A percentile compares a stretch with the other conserved stretches of the same genome.
phyloP scores from a whole-genome alignment of 2,797 vertebrate genomes.

The Hozukius guyotensis region DNA sequence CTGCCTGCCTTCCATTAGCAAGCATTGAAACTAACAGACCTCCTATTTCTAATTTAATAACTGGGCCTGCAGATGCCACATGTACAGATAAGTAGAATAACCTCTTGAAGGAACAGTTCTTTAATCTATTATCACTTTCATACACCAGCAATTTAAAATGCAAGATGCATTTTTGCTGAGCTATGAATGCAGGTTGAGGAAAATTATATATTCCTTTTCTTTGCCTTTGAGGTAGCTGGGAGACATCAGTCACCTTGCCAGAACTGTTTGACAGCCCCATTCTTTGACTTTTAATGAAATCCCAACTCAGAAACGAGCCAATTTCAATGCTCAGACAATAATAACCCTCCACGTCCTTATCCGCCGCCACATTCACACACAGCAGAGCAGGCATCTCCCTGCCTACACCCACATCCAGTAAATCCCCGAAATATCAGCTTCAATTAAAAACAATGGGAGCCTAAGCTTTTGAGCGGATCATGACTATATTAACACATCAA shows the following conservation, averaged over 20 bases:
- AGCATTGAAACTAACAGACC: slow-evolving; percentile 39
- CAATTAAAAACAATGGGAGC: slow-evolving; percentile 60
- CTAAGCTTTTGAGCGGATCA: slow-evolving; percentile 64
- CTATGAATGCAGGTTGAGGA: slow-evolving; percentile 40
- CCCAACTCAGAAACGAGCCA: slow-evolving; percentile 57
- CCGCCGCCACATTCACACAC: slow-evolving; percentile 39
- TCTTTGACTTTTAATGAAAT: slow-evolving; percentile 78
- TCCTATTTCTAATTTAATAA: slow-evolving; percentile 69
- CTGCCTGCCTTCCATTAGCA: slow-evolving; percentile 28
- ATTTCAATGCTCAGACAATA: slow-evolving; percentile 71
- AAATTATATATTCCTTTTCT: slow-evolving; percentile 54
- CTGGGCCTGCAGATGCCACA: slow-evolving; percentile 42
- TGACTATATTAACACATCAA: slow-evolving; percentile 57
- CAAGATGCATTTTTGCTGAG: slow-evolving; percentile 45
- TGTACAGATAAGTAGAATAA: slow-evolving; percentile 66
- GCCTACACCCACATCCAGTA: slow-evolving; percentile 44
- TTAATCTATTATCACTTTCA: slow-evolving; percentile 71
- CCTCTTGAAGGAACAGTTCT: slow-evolving; percentile 41
- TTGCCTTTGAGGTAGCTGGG: slow-evolving; percentile 44
- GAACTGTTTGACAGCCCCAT: slow-evolving; percentile 59
- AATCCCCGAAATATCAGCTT: slow-evolving; percentile 68
- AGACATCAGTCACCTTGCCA: slow-evolving; percentile 71
- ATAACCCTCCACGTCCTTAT: slow-evolving; percentile 50
- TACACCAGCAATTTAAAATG: slow-evolving; percentile 57
- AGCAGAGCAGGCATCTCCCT: slow-evolving; percentile 25